Evolutionary conservation across 2,113 vertebrate genomes (phyloP).

Genomic region (Dicerorhinus sumatrensis): DNA sequence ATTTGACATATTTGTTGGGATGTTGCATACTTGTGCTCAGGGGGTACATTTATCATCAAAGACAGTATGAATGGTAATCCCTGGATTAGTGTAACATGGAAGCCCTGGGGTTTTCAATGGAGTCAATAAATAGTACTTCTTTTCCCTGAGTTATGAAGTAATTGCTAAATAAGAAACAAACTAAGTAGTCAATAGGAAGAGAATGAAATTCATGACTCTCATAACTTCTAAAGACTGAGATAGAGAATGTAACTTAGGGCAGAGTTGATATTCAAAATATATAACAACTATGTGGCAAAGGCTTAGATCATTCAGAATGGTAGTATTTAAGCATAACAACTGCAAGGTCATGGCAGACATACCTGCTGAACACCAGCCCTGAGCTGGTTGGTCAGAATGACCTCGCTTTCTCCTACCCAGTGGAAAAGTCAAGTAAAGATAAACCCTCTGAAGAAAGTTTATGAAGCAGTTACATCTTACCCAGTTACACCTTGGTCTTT

Average conservation of each 20-base stretch:
- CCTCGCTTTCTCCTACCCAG: fast-evolving
- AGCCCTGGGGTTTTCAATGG: background rate
- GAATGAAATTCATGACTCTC: background rate
- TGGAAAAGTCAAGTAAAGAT: background rate
- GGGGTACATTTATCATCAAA: slow-evolving; percentile 51
- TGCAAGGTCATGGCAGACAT: fast-evolving
- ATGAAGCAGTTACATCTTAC: background rate
- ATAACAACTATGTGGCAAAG: background rate
- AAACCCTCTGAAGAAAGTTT: background rate
- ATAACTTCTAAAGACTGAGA: background rate
- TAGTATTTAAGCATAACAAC: fast-evolving
- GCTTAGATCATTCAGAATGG: background rate
- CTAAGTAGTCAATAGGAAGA: background rate
- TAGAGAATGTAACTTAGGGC: background rate
- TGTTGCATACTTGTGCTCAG: slow-evolving; percentile 29
- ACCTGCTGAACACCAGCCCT: background rate
- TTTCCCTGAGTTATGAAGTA: slow-evolving; percentile 20
- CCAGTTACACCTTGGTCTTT: too few relatives aligned
- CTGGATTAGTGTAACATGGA: slow-evolving; percentile 27
- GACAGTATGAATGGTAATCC: slow-evolving; percentile 18
- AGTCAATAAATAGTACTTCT: slow-evolving; percentile 9
- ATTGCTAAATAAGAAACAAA: slow-evolving; percentile 51
- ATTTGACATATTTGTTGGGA: slow-evolving; percentile 32
- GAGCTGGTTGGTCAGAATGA: background rate
- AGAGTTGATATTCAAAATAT: background rate